Evolutionary conservation across 2,797 vertebrate genomes (phyloP).

Genomic region (Rhinogobio ventralis): DNA sequence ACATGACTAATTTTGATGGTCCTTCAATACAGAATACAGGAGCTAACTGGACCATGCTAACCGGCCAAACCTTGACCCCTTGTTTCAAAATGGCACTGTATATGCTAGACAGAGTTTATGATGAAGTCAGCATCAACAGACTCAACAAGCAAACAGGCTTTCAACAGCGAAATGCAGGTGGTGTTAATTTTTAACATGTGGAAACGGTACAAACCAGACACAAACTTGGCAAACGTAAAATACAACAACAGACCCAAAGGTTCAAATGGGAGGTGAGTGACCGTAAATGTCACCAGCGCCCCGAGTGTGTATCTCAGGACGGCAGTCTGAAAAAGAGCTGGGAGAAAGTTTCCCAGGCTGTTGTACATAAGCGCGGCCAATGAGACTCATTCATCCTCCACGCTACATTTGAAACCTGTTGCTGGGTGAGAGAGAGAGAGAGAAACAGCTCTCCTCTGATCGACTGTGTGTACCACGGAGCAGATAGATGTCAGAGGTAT

Average conservation of each 20-base stretch:
- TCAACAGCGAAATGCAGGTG: conserved; percentile 32
- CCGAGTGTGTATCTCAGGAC: conserved; percentile 43
- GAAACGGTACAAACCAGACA: conserved; percentile 51
- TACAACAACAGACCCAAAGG: conserved; percentile 53
- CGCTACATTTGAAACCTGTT: conserved; percentile 50
- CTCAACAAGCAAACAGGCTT: conserved; percentile 26
- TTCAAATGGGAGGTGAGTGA: conserved; percentile 65
- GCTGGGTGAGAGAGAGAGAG: conserved; percentile 41
- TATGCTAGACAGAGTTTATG: conserved; percentile 7
- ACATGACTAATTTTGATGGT: background rate
- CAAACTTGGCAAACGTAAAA: conserved; percentile 50
- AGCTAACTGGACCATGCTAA: conserved; percentile 2
- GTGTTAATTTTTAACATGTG: conserved; percentile 57
- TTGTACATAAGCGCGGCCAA: conserved; percentile 25
- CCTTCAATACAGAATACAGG: background rate
- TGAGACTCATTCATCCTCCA: conserved; percentile 48
- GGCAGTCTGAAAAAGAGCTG: conserved; percentile 50
- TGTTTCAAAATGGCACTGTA: background rate
- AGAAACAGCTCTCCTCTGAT: conserved; percentile 30
- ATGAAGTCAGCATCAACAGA: conserved; percentile 29
- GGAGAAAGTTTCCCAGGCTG: conserved; percentile 43
- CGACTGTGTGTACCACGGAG: conserved; percentile 33
- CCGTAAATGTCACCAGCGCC: conserved; percentile 35
- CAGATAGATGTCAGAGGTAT: conserved; percentile 47
- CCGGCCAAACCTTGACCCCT: conserved; percentile 19